Conservation (phyloP, 2,113 vertebrate species). For the Rhinopomastus cyanomelas region DNA sequence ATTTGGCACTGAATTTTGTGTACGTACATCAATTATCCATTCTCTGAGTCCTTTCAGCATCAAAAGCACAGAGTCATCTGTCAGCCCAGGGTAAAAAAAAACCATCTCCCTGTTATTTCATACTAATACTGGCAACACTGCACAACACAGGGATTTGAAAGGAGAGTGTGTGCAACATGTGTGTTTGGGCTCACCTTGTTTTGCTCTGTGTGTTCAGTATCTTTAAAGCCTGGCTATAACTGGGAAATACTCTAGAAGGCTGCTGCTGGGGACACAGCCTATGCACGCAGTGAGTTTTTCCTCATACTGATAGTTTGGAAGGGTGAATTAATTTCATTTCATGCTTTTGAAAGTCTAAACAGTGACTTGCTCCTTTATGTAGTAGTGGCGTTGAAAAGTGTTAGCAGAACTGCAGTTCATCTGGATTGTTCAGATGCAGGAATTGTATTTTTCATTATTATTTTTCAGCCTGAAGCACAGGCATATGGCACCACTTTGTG, state of each 20-base stretch:
- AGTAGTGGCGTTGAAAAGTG: background rate
- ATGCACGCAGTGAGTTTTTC: background rate
- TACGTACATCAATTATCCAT: background rate
- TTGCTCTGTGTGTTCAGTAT: background rate
- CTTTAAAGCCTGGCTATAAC: background rate
- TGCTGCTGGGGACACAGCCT: background rate
- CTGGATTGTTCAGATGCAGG: background rate
- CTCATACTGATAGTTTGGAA: background rate
- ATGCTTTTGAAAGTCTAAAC: background rate
- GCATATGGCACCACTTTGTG: background rate
- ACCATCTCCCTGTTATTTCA: background rate
- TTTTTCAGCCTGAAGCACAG: background rate
- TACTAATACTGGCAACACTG: background rate
- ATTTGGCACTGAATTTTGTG: background rate
- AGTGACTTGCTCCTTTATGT: background rate
- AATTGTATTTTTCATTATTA: background rate
- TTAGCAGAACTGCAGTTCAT: background rate
- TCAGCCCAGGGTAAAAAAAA: background rate
- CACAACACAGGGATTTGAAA: background rate
- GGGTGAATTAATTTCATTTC: background rate
- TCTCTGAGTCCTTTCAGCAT: background rate
- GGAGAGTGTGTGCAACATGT: background rate
- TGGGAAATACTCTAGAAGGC: background rate
- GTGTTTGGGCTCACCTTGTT: background rate
- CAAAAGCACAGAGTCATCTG: background rate